Conservation (phyloP, 2,888 invertebrate species). For the Thalpophila matura region DNA sequence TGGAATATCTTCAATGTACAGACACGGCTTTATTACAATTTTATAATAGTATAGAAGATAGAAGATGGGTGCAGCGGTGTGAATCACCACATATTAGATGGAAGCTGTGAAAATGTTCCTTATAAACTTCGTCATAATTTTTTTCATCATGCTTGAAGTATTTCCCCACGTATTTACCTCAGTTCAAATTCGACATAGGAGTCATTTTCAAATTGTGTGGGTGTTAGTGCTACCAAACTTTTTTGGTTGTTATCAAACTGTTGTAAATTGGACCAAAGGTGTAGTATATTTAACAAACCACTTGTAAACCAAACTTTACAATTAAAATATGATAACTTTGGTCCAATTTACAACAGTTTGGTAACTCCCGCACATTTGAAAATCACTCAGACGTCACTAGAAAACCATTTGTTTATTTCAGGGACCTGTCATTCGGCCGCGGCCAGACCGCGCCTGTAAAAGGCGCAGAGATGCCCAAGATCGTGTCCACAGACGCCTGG, state of each 20-base stretch:
- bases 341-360: too few species aligned
- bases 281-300: too few species aligned
- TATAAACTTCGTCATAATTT: slow-evolving; percentile 1
- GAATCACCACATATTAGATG: neutral
- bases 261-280: too few species aligned
- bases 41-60: too few species aligned
- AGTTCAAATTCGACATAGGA: neutral
- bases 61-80: neutral
- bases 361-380: too few species aligned
- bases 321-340: too few species aligned
- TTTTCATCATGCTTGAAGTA: neutral
- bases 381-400: too few species aligned
- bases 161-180: neutral
- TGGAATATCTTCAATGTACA: too few species aligned
- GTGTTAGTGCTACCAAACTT: too few species aligned
- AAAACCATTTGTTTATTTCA: slow-evolving; percentile 67
- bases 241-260: too few species aligned
- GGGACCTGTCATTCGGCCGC: slow-evolving; percentile 97
- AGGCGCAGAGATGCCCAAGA: slow-evolving; percentile 95
- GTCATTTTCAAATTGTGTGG: slow-evolving; percentile 3
- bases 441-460: slow-evolving; percentile 97
- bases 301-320: too few species aligned
- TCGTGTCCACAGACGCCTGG: slow-evolving; percentile 94
- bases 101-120: slow-evolving; percentile 10
- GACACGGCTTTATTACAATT: too few species aligned